Evolutionary conservation across 2,888 invertebrate genomes (phyloP).

Genomic region (Chorisops tibialis): DNA sequence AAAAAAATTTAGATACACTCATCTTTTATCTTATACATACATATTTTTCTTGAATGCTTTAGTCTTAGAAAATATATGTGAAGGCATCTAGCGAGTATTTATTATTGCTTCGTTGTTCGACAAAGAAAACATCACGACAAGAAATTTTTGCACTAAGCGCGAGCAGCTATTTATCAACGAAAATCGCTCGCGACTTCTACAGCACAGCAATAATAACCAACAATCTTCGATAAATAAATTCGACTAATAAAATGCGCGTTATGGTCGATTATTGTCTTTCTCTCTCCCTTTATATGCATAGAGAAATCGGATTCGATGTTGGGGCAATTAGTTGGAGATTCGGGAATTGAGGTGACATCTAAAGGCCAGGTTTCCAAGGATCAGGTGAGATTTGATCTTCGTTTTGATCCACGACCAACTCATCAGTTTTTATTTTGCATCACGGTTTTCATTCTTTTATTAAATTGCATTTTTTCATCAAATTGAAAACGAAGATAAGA

Average conservation of each 20-base stretch:
- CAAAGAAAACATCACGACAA: constrained; percentile 17
- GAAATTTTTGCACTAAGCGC: background rate
- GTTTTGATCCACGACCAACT: constrained; percentile 13
- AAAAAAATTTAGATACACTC: no score
- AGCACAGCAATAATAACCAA: background rate
- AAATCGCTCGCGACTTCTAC: constrained; percentile 5
- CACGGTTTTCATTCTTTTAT: no score
- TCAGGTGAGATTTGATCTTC: no score
- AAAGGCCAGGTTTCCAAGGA: no score
- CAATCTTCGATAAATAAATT: background rate
- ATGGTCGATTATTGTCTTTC: constrained; percentile 5
- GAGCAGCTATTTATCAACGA: constrained; percentile 17
- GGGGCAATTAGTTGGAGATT: constrained; percentile 5
- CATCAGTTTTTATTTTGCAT: background rate
- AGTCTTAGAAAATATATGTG: no score
- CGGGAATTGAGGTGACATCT: constrained; percentile 15
- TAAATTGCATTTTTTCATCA: no score
- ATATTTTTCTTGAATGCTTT: no score
- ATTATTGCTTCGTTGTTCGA: background rate
- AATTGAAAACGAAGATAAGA: no score
- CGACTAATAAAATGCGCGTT: constrained; percentile 1
- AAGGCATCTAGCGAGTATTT: background rate
- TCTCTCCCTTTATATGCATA: no score
- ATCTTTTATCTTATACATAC: no score
- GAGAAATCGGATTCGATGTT: constrained; percentile 8